Percentiles rank a stretch among this genome's conserved stretches.
Conservation (phyloP, 1,140 invertebrate species). For the Amyelois transitella region DNA sequence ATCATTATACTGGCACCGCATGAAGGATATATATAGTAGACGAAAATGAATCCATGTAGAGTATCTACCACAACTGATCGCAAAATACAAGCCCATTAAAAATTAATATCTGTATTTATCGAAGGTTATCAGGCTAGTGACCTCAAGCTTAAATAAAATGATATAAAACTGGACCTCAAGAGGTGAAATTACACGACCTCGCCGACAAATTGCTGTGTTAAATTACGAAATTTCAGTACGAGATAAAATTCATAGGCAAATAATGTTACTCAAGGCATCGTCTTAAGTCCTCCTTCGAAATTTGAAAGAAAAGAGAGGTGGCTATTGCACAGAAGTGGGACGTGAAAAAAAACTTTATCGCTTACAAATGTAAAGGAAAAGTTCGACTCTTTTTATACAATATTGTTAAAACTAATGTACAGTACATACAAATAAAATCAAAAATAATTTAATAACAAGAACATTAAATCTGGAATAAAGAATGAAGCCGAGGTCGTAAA, state of each 20-base stretch:
- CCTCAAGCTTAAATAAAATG: slow-evolving; percentile 10
- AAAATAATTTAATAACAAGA: too few species aligned
- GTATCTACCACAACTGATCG: background rate
- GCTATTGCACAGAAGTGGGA: background rate
- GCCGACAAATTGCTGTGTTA: background rate
- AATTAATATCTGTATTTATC: slow-evolving; percentile 4
- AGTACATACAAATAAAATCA: too few species aligned
- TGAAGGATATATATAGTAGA: background rate
- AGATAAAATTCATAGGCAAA: background rate
- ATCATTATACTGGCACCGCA: background rate
- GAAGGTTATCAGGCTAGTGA: slow-evolving; percentile 20
- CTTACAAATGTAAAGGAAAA: too few species aligned
- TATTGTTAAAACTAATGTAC: too few species aligned
- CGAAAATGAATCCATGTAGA: background rate
- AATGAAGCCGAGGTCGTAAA: background rate
- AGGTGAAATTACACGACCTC: background rate
- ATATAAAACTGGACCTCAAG: background rate
- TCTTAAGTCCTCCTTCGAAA: background rate
- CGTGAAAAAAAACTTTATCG: too few species aligned
- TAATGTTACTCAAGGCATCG: background rate
- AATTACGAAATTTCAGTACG: background rate
- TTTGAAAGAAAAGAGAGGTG: too few species aligned
- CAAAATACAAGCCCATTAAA: background rate
- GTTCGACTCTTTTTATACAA: too few species aligned
- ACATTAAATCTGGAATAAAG: too few species aligned